A percentile compares a stretch with the other conserved stretches of the same genome.
Evolutionary conservation across 2,797 vertebrate genomes (phyloP).

Genomic region (Lepilemur ruficaudatus): DNA sequence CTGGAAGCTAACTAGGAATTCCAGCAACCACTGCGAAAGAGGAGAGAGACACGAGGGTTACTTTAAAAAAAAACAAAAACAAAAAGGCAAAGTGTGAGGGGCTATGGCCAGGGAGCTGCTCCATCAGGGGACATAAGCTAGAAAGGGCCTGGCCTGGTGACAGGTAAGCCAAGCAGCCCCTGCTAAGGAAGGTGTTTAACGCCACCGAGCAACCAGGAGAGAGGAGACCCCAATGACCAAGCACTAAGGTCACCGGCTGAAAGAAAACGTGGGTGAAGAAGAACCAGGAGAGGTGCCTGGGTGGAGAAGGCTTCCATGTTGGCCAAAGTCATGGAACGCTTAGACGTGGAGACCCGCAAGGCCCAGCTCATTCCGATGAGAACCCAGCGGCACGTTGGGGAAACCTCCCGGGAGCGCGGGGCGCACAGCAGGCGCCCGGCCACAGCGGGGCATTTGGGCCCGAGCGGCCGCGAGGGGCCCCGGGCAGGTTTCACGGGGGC

Average conservation of each 20-base stretch:
- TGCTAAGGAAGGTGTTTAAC: not conserved
- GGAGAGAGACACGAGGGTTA: not conserved
- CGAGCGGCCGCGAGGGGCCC: not conserved
- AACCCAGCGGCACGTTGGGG: not conserved
- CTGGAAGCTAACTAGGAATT: not conserved
- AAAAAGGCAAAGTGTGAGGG: not conserved
- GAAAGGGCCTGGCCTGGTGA: not conserved
- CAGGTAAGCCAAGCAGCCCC: not conserved
- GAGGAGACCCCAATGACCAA: constrained; percentile 62
- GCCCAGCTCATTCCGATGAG: not conserved
- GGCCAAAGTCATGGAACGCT: not conserved
- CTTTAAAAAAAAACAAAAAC: not conserved
- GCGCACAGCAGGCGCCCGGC: not conserved
- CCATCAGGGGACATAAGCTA: not conserved
- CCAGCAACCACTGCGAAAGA: not conserved
- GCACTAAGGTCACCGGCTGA: constrained; percentile 29
- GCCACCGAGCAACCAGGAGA: not conserved
- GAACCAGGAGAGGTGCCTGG: not conserved
- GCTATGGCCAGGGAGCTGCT: not conserved
- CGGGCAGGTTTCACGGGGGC: not conserved
- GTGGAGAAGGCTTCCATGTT: not conserved
- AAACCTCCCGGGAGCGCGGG: not conserved
- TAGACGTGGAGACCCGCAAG: not conserved
- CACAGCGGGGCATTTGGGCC: not conserved
- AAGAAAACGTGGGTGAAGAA: not conserved